Base-by-base conservation (phyloP, 23 tunicate species). In the Botrylloides violaceus region DNA sequence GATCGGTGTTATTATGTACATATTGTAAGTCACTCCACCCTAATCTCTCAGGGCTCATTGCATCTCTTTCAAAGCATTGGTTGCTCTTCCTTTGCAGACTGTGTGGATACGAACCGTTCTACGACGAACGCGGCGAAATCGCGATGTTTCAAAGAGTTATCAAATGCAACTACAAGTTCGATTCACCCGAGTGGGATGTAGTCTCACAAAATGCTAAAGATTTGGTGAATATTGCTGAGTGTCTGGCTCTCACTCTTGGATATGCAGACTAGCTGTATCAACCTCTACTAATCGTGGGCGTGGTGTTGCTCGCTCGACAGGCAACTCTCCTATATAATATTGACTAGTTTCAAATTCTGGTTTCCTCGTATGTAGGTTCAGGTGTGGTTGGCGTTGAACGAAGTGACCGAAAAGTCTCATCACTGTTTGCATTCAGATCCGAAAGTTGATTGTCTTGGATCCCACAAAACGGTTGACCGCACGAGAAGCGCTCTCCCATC, bases 21-120 rank as follows among this genome's bases (percentile, higher is more conserved):
- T 79, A 23, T 49, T 89, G 96, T 89, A 39, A 72, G 96, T n/a
- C 61, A 20, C 34, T 59, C 53, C 15, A 9, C 15, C 53, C 53
- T 43, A 43, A 43, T 43, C 9, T 15, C 53, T 15, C n/a, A n/a
- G n/a, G n/a, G n/a, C n/a, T n/a, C n/a, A n/a, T n/a, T n/a, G n/a
- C n/a, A n/a, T n/a, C n/a, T n/a, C n/a, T n/a, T n/a, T n/a, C n/a
- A n/a, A n/a, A n/a, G n/a, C n/a, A n/a, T n/a, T n/a, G n/a, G n/a
- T n/a, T n/a, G 53, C 53, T 7, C 15, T 15, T 43, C 15, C 9
- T 43, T 65, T 18, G 18, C 36, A 86, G 95, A 38, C 39, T 87
- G 20, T 90, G 97, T 47, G 97, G 97, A 2, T 90, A 71, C 32
- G 97, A 90, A 58, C 97, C 97, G 18, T 90, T 90, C 64, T 78